Percentiles rank a stretch among this genome's conserved stretches.
Evolutionary conservation across 2,888 invertebrate genomes (phyloP).

Genomic region (Tolmerus cingulatus): DNA sequence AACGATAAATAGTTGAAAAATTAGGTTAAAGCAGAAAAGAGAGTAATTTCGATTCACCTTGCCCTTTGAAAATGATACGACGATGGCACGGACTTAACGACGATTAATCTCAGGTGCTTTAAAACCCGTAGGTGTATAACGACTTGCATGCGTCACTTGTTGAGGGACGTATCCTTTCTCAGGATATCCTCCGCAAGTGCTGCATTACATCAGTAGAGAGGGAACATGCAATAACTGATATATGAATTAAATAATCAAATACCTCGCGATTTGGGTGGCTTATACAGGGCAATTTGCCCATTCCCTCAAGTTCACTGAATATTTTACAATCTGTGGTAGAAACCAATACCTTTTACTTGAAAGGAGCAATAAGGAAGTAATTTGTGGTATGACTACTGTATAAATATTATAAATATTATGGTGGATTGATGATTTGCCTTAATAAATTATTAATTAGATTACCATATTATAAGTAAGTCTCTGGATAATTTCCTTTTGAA

Average conservation of each 20-base stretch:
- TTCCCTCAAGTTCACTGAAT: neutral
- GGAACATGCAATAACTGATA: neutral
- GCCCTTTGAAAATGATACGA: conserved; percentile 6
- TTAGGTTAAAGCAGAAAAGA: neutral
- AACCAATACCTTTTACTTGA: neutral
- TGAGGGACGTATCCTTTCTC: neutral
- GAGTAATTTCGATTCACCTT: conserved; percentile 23
- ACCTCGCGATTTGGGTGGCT: neutral
- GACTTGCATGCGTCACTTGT: conserved; percentile 17
- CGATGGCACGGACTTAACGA: neutral
- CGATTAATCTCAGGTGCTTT: conserved; percentile 8
- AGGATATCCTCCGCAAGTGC: neutral
- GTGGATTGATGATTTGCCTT: too few relatives aligned
- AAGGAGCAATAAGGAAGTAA: neutral
- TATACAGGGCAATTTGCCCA: neutral
- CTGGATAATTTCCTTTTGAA: neutral
- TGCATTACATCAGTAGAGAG: neutral
- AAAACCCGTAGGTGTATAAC: neutral
- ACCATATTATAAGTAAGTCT: neutral
- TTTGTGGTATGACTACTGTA: neutral
- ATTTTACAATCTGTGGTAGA: neutral
- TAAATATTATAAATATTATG: neutral
- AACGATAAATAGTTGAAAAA: neutral
- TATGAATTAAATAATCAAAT: neutral
- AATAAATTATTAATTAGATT: neutral